Conservation (phyloP, 2,888 invertebrate species). For the Drosophila falleni region DNA sequence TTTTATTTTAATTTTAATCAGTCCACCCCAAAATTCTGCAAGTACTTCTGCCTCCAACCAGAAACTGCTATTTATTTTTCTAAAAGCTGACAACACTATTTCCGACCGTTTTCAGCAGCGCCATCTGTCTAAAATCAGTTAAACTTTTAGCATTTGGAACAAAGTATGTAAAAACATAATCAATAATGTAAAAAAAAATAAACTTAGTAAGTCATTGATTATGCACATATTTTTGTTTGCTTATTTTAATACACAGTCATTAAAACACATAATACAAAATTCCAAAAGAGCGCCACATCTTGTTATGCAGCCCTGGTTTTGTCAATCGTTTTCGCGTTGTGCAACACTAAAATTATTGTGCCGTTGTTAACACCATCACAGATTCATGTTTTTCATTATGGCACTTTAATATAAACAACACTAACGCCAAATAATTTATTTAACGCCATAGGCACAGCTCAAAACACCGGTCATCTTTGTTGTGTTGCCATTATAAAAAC, state of each 20-base stretch:
- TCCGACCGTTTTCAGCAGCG: background rate
- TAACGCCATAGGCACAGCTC: slow-evolving; percentile 43
- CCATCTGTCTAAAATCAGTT: slow-evolving; percentile 29
- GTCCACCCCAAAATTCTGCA: too few species aligned
- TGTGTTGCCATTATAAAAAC: slow-evolving; percentile 8
- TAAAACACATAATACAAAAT: slow-evolving; percentile 56
- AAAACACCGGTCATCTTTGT: slow-evolving; percentile 29
- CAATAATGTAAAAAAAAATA: slow-evolving; percentile 1
- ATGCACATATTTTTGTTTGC: slow-evolving; percentile 39
- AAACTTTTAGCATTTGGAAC: background rate
- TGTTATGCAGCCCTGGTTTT: slow-evolving; percentile 37
- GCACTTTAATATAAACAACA: slow-evolving; percentile 56
- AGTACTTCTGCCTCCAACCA: too few species aligned
- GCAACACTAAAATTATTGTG: slow-evolving; percentile 30
- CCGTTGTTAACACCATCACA: slow-evolving; percentile 35
- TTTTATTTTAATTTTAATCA: too few species aligned
- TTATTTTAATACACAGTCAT: slow-evolving; percentile 44
- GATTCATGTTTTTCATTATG: slow-evolving; percentile 53
- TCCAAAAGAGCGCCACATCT: slow-evolving; percentile 43
- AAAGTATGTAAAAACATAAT: background rate
- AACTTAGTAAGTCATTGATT: slow-evolving; percentile 46
- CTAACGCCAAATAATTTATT: slow-evolving; percentile 41
- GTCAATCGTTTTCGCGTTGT: slow-evolving; percentile 27
- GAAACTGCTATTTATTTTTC: too few species aligned
- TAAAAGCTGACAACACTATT: too few species aligned